Evolutionary conservation across 2,797 vertebrate species (phyloP), one percentile per base, ranked within the genome.

Genomic region (Tenualosa thibaudeaui): DNA sequence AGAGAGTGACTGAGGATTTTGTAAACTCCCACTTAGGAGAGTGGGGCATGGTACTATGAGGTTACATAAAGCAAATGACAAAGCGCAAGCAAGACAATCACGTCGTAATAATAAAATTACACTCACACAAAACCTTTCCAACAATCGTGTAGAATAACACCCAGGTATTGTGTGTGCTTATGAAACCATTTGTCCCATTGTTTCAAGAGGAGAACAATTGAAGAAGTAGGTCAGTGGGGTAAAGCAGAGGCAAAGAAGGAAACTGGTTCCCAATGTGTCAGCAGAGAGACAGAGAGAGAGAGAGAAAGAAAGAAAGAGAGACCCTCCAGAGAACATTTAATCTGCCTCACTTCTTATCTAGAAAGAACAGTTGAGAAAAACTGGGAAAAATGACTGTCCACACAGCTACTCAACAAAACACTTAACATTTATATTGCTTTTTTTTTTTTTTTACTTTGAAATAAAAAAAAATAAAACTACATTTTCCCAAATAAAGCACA

Each of bases 141-240:
- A 92, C 92, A 90, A 90, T 92, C 88, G 54, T 90, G 91, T 90
- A 92, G 91, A 93, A 92, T 92, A 93, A 93, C 92, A 94, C 93
- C 90, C 94, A 94, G 93, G 93, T 94, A 95, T 94, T 95, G 93
- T 95, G 89, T 93, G 92, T 86, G 60, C 90, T 95, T 94, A 95
- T 93, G 92, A 95, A 94, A 95, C 92, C 90, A 92, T 91, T 93
- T 91, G 88, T 89, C 87, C 92, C 87, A 95, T 96, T 95, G 94
- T 95, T 90, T 94, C 88, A 75, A 81, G 43, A 81, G 84, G 91
- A 92, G 93, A 94, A 96, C 95, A 95, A 95, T 96, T 94, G 93
- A 95, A 95, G 40, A 96, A 94, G 89, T 95, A 94, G 95, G 95
- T 95, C 94, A 96, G 93, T 95, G 93, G 94, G 94, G 91, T 94